A percentile compares a stretch with the other conserved stretches of the same genome.
These are phyloP conservation scores for Plagiodera versicolora DNA, from an alignment of 2,888 invertebrate genomes.

Conservation along the genomic window DNA sequence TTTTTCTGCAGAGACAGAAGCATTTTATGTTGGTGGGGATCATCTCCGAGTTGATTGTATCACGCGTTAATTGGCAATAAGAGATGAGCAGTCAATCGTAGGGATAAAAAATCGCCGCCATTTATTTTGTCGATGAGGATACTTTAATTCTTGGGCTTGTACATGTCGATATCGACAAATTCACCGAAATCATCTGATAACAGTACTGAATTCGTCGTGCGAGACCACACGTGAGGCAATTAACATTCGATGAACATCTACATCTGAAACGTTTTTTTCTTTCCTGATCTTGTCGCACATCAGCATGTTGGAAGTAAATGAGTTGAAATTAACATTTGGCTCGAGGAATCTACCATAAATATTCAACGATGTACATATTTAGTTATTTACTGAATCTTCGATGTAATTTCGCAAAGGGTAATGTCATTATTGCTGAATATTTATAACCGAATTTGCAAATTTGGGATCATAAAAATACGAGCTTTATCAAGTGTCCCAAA, in stretches of 20 bases:
- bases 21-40: neutral
- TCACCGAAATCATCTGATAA: constrained; percentile 1
- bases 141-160: neutral
- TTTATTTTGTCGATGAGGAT: neutral
- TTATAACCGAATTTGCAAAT: too few relatives aligned
- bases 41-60: too few relatives aligned
- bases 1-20: neutral
- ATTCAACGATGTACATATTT: neutral
- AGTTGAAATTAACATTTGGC: constrained; percentile 6
- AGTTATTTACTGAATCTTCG: neutral
- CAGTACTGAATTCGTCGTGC: neutral
- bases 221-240: constrained; percentile 1
- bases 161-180: neutral
- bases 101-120: too few relatives aligned
- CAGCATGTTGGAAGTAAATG: constrained; percentile 4
- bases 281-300: neutral
- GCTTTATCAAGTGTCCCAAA: too few relatives aligned
- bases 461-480: too few relatives aligned
- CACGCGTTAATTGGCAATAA: too few relatives aligned
- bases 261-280: neutral
- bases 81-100: too few relatives aligned
- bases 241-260: constrained; percentile 3
- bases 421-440: too few relatives aligned
- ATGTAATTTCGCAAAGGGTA: neutral
- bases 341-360: constrained; percentile 1